phyloP scores from a whole-genome alignment of 2,888 invertebrate species.

The Drosophila prostipennis region DNA sequence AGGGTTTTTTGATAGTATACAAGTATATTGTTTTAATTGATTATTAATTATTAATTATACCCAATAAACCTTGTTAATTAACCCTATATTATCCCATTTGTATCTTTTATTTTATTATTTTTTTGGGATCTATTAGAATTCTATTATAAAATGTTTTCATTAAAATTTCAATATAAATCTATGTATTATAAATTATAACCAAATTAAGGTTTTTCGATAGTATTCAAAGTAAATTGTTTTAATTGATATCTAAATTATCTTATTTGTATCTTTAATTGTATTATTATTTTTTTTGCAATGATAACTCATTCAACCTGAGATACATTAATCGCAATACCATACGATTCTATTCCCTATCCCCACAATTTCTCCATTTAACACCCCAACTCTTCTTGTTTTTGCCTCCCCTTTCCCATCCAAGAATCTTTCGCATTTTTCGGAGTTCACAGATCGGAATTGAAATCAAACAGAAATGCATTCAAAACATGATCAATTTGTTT shows the following conservation, averaged over 20 bases:
- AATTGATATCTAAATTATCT: too few species aligned
- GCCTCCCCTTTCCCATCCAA: background rate
- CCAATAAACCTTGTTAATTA: too few species aligned
- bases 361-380: background rate
- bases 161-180: too few species aligned
- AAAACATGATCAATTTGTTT: constrained; percentile 44
- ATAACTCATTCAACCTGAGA: background rate
- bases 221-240: too few species aligned
- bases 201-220: too few species aligned
- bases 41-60: too few species aligned
- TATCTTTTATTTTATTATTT: background rate
- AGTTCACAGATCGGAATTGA: constrained; percentile 30
- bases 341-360: background rate
- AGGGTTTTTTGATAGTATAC: too few species aligned
- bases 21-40: background rate
- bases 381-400: background rate
- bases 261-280: too few species aligned
- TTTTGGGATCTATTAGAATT: background rate
- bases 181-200: too few species aligned
- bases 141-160: too few species aligned
- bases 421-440: constrained; percentile 9
- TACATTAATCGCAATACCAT: background rate
- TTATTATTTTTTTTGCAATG: background rate
- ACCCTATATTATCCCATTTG: too few species aligned
- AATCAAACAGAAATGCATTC: constrained; percentile 42